Conservation (phyloP, 2,797 vertebrate genomes). For the Gobio occitaniae region DNA sequence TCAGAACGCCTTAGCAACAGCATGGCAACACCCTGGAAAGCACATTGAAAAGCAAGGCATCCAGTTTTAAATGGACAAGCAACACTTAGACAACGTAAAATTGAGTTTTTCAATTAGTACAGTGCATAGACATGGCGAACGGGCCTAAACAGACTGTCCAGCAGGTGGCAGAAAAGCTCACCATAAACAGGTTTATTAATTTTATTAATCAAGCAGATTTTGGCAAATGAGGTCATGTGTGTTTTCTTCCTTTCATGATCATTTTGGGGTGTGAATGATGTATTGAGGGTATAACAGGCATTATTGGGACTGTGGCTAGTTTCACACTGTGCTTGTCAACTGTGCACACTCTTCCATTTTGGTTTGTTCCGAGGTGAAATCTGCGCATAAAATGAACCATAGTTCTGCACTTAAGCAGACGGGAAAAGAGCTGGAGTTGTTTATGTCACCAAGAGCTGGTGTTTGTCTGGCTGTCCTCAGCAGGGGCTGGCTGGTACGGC, state of each 20-base stretch:
- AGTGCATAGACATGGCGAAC: neutral
- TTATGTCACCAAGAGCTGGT: conserved; percentile 7
- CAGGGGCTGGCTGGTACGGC: conserved; percentile 30
- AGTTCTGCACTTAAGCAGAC: conserved; percentile 8
- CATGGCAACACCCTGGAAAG: neutral
- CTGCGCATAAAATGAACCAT: neutral
- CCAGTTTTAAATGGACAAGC: neutral
- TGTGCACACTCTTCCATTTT: neutral
- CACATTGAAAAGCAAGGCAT: neutral
- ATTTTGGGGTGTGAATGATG: neutral
- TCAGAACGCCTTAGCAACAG: neutral
- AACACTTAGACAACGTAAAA: neutral
- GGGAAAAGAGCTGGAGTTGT: conserved; percentile 19
- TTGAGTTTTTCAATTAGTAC: neutral
- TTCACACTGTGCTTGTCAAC: neutral
- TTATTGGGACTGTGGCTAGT: neutral
- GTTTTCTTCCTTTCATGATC: neutral
- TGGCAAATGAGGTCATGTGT: neutral
- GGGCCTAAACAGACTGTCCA: conserved; percentile 56
- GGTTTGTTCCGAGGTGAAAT: neutral
- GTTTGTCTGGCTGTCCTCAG: conserved; percentile 24
- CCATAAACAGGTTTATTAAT: neutral
- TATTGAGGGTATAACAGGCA: neutral
- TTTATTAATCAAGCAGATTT: conserved; percentile 18
- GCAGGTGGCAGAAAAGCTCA: conserved; percentile 70